A percentile compares a stretch with the other conserved stretches of the same genome.
These are phyloP conservation scores for Saccopteryx leptura DNA, from an alignment of 2,113 vertebrate species.

Conservation along the genomic window DNA sequence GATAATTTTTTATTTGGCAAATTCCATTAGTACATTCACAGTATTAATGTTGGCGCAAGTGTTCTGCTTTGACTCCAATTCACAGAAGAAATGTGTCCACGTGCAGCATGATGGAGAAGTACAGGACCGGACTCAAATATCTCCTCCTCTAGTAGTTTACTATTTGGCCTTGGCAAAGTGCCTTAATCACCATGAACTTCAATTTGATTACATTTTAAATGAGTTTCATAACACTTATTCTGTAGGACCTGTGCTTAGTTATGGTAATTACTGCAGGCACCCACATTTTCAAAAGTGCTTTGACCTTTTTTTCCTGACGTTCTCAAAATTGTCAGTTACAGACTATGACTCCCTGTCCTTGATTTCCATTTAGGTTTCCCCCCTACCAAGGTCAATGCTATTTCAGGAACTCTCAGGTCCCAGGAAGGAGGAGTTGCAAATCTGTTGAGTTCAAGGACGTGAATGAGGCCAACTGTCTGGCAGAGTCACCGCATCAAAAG, in stretches of 20 bases:
- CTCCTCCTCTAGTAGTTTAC: background rate
- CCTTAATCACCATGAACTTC: background rate
- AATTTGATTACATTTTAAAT: constrained; percentile 59
- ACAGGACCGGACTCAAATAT: background rate
- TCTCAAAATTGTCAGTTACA: background rate
- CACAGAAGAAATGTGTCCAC: background rate
- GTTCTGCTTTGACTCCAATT: background rate
- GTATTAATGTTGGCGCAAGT: background rate
- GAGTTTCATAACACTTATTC: constrained; percentile 37
- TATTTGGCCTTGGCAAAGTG: background rate
- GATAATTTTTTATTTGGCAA: constrained; percentile 16
- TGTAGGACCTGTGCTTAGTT: background rate
- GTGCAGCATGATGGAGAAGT: background rate
- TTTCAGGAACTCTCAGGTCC: background rate
- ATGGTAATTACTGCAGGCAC: background rate
- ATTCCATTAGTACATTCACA: background rate
- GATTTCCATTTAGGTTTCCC: background rate
- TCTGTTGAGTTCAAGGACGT: background rate
- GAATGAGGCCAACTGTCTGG: background rate
- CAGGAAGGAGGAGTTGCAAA: background rate
- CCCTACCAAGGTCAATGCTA: background rate
- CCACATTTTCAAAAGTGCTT: constrained; percentile 33
- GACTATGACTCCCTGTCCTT: background rate
- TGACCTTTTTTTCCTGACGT: constrained; percentile 15
- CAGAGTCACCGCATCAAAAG: background rate